Conservation (phyloP, 2,888 invertebrate genomes). For the Tenthredo amoena region DNA sequence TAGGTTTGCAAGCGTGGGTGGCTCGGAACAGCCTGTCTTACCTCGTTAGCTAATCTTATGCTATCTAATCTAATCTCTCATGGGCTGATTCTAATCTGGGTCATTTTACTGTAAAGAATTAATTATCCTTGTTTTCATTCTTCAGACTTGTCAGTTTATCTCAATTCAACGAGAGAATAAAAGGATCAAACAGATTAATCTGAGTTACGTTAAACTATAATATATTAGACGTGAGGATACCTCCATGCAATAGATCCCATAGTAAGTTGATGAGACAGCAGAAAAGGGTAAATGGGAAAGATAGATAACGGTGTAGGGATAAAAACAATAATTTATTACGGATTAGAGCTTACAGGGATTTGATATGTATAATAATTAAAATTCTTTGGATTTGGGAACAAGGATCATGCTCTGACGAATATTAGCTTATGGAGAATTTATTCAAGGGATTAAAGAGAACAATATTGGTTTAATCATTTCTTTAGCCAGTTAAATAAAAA, state of each 20-base stretch:
- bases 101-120: neutral
- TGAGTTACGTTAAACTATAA: neutral
- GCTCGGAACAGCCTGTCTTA: neutral
- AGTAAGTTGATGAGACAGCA: neutral
- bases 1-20: neutral
- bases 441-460: neutral
- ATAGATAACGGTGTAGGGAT: neutral
- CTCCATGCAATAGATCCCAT: conserved; percentile 2
- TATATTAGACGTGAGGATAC: neutral
- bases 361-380: neutral
- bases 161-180: neutral
- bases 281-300: neutral
- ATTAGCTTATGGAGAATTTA: neutral
- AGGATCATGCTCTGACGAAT: neutral
- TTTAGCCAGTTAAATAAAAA: neutral
- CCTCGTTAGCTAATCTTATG: neutral
- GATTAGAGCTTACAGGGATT: neutral
- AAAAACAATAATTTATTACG: neutral
- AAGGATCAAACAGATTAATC: neutral
- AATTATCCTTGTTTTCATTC: neutral
- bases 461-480: neutral
- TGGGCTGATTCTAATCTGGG: neutral
- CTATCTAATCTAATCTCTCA: conserved; percentile 25
- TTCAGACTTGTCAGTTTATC: neutral
- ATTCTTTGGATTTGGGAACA: neutral